Base-by-base conservation (phyloP, 2,113 vertebrate species). In the Scomber japonicus region DNA sequence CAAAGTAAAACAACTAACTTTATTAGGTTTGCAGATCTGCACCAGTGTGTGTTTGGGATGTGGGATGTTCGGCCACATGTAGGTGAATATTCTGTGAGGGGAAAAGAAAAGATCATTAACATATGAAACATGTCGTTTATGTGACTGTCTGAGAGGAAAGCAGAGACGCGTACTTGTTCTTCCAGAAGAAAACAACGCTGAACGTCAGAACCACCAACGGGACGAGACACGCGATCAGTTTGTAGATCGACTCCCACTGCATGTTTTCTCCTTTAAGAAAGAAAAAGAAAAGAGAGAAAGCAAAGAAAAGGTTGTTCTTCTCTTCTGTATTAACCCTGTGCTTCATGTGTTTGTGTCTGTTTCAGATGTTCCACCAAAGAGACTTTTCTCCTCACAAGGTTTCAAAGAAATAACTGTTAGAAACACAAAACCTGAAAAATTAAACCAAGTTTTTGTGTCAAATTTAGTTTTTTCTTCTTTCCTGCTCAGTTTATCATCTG, bases 21-120 rank as follows among this genome's bases (percentile, higher is more conserved):
- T 92, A 2, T 85, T 81, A 1, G 80, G 86, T 7, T 68, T 95
- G 86, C 96, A 96, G 44, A 97, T 91, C 21, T 98, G 96, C 48
- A 97, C 95, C 81, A 98, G 86, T 0, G 97, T 96, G 71, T 95
- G 93, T 89, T 98, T 97, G 4, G 97, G 97, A 55, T 97, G 96
- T 2, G 97, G 96, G 70, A 98, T 93, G 16, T 73, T 96, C 55
- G 98, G 98, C 96, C 96, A 97, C 13, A 98, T 30, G 55, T 91
- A 83, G 54, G 94, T 93, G 48, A 96, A 95, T 80, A 99, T 96
- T 45, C 97, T 99, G 81, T 61, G 89, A 21, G 44, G 49, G 45
- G 7, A 11, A 27, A 40, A 65, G 13, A 15, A 61, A 13, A 16
- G 4, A 46, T 21, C 2, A 7, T 46, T 5, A 55, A 50, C 7